Base-by-base conservation (phyloP, 2,888 invertebrate species). In the Pyrgus malvae region DNA sequence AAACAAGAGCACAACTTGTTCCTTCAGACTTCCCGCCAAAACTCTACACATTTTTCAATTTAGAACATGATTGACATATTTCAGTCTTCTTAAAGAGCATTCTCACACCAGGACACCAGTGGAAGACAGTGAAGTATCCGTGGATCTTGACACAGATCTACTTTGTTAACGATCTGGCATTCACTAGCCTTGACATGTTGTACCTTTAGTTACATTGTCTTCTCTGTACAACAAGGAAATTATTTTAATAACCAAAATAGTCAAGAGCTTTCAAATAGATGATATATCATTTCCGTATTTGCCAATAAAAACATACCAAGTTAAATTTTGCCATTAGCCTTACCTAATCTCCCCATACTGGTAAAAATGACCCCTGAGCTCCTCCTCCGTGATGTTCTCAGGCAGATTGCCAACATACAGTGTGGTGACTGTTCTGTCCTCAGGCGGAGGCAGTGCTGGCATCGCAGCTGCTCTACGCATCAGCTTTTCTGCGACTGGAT, bases 11-110 rank as follows among this genome's bases (percentile, higher is more conserved):
- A n/a, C n/a, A n/a, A n/a, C n/a, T n/a, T n/a, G n/a, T n/a, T n/a
- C n/a, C n/a, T n/a, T n/a, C n/a, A n/a, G n/a, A n/a, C n/a, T n/a
- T n/a, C n/a, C n/a, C n/a, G n/a, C n/a, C n/a, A n/a, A n/a, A n/a
- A n/a, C n/a, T n/a, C n/a, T n/a, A n/a, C n/a, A 98, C 97, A 83
- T 98, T 99, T 80, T 99, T 98, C 58, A 98, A 80, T 72, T 98
- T 95, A 48, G 97, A 95, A 78, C 98, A 98, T 0, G 98, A 98
- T 78, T 99, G 98, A 78, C 98, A 98, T 12, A 98, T 95, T 90
- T 99, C 98, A 0, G 98, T 98, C 80, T 98, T 98, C 87, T 98
- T 99, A 79, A 97, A 98, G 68, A 98, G 94, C 97, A 98, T 98
- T 66, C 96, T 91, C 4, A 97, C 95, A 14, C 98, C 98, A 0